Conservation (phyloP, 2,113 vertebrate genomes). For the Penelope pileata region DNA sequence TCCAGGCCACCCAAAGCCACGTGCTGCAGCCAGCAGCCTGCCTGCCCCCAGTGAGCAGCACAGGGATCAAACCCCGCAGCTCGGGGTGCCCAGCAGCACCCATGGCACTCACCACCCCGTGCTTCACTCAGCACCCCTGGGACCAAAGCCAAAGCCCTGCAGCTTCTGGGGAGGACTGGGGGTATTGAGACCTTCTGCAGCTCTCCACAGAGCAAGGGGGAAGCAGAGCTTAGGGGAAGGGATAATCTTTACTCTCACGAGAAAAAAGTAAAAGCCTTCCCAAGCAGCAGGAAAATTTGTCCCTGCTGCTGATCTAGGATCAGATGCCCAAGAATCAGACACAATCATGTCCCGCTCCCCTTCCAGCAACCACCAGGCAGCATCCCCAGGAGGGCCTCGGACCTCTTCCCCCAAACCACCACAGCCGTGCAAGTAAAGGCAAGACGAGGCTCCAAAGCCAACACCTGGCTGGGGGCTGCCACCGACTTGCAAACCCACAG, state of each 20-base stretch:
- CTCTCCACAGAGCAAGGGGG: background rate
- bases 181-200: background rate
- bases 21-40: rapidly evolving
- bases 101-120: background rate
- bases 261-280: background rate
- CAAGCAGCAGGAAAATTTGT: background rate
- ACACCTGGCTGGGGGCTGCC: background rate
- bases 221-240: background rate
- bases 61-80: background rate
- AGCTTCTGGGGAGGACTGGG: background rate
- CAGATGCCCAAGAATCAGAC: rapidly evolving
- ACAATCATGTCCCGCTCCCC: background rate
- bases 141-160: background rate
- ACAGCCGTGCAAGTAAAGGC: background rate
- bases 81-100: background rate
- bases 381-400: background rate
- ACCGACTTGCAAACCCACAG: background rate
- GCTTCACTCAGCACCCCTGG: background rate
- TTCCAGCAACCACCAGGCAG: background rate
- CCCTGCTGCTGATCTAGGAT: background rate
- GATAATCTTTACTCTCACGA: background rate
- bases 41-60: too few relatives aligned
- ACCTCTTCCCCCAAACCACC: background rate
- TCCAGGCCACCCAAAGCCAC: background rate
- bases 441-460: background rate